Conservation (phyloP, 2,113 vertebrate genomes). For the Dolichallabes microphthalmus region DNA sequence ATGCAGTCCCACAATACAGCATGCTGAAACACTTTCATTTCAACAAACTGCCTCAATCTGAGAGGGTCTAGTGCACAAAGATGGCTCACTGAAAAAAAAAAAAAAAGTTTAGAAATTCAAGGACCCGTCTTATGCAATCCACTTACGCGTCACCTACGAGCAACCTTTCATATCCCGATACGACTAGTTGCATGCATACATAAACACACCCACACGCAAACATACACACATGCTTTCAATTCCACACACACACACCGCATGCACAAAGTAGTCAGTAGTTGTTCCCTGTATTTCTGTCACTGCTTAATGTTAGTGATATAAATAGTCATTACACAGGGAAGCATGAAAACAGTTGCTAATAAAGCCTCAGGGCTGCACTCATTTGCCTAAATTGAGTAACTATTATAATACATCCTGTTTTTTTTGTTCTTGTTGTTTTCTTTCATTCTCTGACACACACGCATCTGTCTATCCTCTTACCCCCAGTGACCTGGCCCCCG, state of each 20-base stretch:
- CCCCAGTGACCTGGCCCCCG: constrained; percentile 94
- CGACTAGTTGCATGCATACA: constrained; percentile 30
- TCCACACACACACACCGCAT: constrained; percentile 42
- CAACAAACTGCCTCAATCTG: constrained; percentile 17
- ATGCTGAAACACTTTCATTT: constrained; percentile 13
- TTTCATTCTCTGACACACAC: constrained; percentile 47
- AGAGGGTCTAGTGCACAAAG: constrained; percentile 23
- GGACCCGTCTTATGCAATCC: constrained; percentile 31
- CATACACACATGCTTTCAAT: constrained; percentile 39
- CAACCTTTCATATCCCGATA: constrained; percentile 22
- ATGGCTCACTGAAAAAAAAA: not conserved
- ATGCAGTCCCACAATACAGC: constrained; percentile 6
- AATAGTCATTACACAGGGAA: constrained; percentile 72
- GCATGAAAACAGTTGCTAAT: constrained; percentile 72
- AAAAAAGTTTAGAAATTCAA: constrained; percentile 29
- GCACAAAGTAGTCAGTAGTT: constrained; percentile 35
- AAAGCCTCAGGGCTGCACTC: constrained; percentile 61
- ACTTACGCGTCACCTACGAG: constrained; percentile 22
- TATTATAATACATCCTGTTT: not conserved
- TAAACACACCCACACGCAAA: constrained; percentile 39
- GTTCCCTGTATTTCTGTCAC: constrained; percentile 58
- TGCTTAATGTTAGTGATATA: constrained; percentile 66
- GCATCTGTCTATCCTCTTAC: constrained; percentile 83
- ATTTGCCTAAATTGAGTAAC: constrained; percentile 36
- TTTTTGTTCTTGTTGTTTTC: constrained; percentile 14